Evolutionary conservation across 1,140 invertebrate genomes (phyloP).

Genomic region (Pomacea maculata): DNA sequence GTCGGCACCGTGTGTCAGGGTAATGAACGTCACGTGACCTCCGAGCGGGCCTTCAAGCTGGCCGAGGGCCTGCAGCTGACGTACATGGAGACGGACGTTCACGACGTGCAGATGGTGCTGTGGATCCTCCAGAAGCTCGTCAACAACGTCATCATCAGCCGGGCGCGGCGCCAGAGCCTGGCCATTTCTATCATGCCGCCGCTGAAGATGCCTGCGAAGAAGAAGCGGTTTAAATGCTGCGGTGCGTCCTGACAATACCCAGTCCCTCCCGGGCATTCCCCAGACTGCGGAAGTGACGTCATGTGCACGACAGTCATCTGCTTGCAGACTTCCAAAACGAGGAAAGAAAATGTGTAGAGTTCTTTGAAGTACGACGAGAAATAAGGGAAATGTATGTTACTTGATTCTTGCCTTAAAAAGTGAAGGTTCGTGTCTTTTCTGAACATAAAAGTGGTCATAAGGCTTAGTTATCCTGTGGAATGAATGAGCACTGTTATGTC

Average conservation of each 20-base stretch:
- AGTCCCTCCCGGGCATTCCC: too few relatives aligned
- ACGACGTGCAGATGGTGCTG: constrained; percentile 17
- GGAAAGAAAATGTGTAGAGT: too few relatives aligned
- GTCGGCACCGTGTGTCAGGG: neutral
- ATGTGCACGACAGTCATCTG: too few relatives aligned
- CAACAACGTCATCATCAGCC: constrained; percentile 11
- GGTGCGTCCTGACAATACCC: neutral
- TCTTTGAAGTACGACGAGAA: too few relatives aligned
- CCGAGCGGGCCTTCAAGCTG: constrained; percentile 19
- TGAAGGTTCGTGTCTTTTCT: too few relatives aligned
- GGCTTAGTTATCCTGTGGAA: too few relatives aligned
- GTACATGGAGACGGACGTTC: constrained; percentile 17
- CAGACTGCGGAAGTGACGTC: too few relatives aligned
- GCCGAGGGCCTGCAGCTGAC: constrained; percentile 12
- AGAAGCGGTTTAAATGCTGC: neutral
- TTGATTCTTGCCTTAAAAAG: too few relatives aligned
- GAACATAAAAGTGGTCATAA: too few relatives aligned
- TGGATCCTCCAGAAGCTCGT: constrained; percentile 5
- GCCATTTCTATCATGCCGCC: constrained; percentile 18
- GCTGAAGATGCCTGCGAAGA: neutral
- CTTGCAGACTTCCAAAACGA: too few relatives aligned
- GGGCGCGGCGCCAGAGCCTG: neutral
- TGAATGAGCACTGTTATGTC: too few relatives aligned
- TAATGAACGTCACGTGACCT: neutral
- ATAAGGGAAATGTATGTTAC: too few relatives aligned